Conservation (phyloP, 2,888 invertebrate genomes). For the Aphodius sticticus region DNA sequence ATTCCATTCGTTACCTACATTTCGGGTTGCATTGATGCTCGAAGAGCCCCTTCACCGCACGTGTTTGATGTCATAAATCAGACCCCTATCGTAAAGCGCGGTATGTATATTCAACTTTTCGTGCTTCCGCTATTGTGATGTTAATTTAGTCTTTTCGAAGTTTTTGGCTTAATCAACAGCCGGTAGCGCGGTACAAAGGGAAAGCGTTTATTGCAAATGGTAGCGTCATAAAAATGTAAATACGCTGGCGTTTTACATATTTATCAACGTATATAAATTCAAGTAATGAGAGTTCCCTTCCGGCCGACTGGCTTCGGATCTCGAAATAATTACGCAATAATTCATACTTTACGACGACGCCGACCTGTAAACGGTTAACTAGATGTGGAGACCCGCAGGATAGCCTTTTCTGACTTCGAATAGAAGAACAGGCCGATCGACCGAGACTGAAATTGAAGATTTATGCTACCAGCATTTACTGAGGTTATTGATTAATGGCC, state of each 20-base stretch:
- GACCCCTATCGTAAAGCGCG: neutral
- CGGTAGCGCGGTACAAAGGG: neutral
- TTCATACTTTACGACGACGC: neutral
- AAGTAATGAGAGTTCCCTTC: neutral
- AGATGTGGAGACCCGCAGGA: neutral
- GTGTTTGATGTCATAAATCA: too few species aligned
- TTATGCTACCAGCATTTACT: too few species aligned
- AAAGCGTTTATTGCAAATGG: neutral
- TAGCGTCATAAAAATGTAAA: neutral
- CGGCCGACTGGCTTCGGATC: neutral
- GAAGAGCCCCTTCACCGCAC: too few species aligned
- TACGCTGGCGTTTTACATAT: neutral
- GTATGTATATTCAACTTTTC: neutral
- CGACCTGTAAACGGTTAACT: neutral
- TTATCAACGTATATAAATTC: conserved; percentile 4
- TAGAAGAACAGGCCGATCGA: neutral
- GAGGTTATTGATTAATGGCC: too few species aligned
- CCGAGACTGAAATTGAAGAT: too few species aligned
- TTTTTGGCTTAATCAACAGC: neutral
- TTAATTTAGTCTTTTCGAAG: neutral
- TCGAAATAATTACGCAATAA: neutral
- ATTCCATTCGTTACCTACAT: too few species aligned
- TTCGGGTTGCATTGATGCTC: too few species aligned
- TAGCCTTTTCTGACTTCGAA: neutral
- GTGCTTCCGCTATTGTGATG: neutral